Percentiles rank a stretch among this genome's conserved stretches.
Evolutionary conservation across 1,140 invertebrate species (phyloP).

Genomic region (Orius insidiosus): DNA sequence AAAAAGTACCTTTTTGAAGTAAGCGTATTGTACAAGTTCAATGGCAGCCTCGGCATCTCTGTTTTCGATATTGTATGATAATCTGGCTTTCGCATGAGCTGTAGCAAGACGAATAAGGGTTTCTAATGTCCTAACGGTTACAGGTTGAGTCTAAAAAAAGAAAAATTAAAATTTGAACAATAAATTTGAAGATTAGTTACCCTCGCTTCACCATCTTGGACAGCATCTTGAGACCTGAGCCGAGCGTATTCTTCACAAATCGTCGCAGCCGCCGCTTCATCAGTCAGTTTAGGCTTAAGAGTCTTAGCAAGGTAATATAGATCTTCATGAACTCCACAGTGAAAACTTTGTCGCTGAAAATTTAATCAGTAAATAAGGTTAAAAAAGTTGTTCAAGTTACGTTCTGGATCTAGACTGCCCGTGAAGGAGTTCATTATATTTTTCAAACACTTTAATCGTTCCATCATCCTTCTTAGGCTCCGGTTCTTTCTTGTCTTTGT

Average conservation of each 20-base stretch:
- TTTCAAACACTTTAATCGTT: conserved; percentile 69
- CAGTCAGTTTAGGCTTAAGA: conserved; percentile 72
- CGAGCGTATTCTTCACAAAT: conserved; percentile 90
- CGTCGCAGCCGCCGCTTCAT: conserved; percentile 74
- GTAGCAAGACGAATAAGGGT: conserved; percentile 94
- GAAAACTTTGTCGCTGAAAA: conserved; percentile 62
- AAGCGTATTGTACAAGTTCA: conserved; percentile 91
- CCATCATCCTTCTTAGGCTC: conserved; percentile 28
- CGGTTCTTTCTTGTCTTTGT: conserved; percentile 19
- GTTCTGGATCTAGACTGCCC: conserved; percentile 52
- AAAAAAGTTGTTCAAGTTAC: conserved; percentile 24
- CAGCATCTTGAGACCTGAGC: conserved; percentile 68
- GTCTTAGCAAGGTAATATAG: conserved; percentile 90
- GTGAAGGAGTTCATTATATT: conserved; percentile 82
- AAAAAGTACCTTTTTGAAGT: conserved; percentile 74
- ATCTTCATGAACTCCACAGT: conserved; percentile 92
- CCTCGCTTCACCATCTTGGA: conserved; percentile 68
- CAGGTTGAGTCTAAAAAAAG: conserved; percentile 72
- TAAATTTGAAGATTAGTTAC: conserved; percentile 27
- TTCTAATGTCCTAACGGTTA: conserved; percentile 93
- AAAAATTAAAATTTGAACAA: not conserved
- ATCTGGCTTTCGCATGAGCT: conserved; percentile 90
- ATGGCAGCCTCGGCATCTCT: conserved; percentile 85
- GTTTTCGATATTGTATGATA: conserved; percentile 64
- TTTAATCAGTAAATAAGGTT: not conserved